Evolutionary conservation across 64 coral and sea anemone genomes (phyloP).

Genomic region (Pachyseris speciosa): DNA sequence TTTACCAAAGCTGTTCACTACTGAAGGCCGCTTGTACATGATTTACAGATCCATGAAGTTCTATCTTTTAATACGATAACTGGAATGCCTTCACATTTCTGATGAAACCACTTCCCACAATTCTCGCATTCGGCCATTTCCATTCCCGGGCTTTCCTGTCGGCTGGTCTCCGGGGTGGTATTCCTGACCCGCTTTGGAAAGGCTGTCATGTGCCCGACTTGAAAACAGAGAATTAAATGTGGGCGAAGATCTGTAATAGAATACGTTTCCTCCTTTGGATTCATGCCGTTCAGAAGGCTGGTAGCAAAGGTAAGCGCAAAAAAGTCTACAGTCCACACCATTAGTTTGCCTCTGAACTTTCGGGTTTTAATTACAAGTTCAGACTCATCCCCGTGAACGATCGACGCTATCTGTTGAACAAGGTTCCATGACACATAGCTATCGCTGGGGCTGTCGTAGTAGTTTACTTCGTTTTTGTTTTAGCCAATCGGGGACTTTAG

Average conservation of each 20-base stretch:
- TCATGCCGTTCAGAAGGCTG: neutral
- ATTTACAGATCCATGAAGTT: too few relatives aligned
- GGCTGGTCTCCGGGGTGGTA: too few relatives aligned
- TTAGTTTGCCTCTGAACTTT: slow-evolving; percentile 53
- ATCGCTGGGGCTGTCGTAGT: slow-evolving; percentile 32
- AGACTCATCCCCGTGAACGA: neutral
- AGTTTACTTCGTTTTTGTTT: neutral
- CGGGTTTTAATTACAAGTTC: slow-evolving; percentile 14
- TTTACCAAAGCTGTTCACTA: too few relatives aligned
- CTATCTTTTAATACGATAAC: too few relatives aligned
- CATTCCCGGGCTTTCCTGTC: too few relatives aligned
- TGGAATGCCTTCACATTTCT: too few relatives aligned
- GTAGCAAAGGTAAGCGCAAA: slow-evolving; percentile 27
- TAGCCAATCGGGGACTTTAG: too few relatives aligned
- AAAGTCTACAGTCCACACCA: slow-evolving; percentile 40
- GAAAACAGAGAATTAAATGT: neutral
- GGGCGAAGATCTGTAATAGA: neutral
- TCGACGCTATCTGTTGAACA: slow-evolving; percentile 52
- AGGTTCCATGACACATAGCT: neutral
- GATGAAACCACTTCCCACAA: too few relatives aligned
- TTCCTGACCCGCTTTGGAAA: neutral
- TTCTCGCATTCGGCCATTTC: too few relatives aligned
- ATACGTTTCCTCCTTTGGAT: neutral
- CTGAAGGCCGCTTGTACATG: too few relatives aligned
- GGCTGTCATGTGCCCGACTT: neutral